Base-by-base conservation (phyloP, 1,140 invertebrate genomes). In the Drosophila lacteicornis region DNA sequence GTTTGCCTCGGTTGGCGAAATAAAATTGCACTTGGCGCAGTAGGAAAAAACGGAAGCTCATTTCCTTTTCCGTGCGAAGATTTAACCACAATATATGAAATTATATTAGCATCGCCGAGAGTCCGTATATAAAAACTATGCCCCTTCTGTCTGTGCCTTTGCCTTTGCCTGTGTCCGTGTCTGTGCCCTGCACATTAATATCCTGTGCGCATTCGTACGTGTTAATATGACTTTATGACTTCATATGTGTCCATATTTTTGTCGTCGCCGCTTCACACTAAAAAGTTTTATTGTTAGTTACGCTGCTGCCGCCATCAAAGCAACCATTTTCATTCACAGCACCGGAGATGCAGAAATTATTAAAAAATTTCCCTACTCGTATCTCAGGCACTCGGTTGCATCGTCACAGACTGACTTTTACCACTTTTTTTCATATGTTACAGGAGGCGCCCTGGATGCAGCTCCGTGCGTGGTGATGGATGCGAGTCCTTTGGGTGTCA, bases 201-300 rank as follows among this genome's bases (percentile, higher is more conserved):
- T 91, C 86, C 86, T 90, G 82, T 90, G 86, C 86, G 87, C 84
- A 91, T 85, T 90, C 86, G 86, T 91, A 90, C 86, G 86, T 90
- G 86, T 90, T 90, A 90, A 90, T 90, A 91, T 90, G 86, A 90
- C 86, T 90, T 90, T 90, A 90, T 90, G 86, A 90, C 86, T 90
- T 90, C 82, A 91, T 90, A 91, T 90, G 85, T 88, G 84, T 88
- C 84, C 84, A 87, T 87, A 87, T 88, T 87, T 87, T 84, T 87
- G 81, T 90, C 85, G 61, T 79, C 77, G 73, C 80, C 68, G 83
- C 80, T 88, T 88, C 84, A 80, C 78, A 84, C 80, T 87, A 84
- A 88, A 88, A 88, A 88, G 75, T 88, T 88, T 84, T 88, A 88
- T 88, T 88, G 81, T 84, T 88, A 88, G 84, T 90, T 88, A 90